Conservation (phyloP, 2,888 invertebrate species). For the Synergus japonicus region DNA sequence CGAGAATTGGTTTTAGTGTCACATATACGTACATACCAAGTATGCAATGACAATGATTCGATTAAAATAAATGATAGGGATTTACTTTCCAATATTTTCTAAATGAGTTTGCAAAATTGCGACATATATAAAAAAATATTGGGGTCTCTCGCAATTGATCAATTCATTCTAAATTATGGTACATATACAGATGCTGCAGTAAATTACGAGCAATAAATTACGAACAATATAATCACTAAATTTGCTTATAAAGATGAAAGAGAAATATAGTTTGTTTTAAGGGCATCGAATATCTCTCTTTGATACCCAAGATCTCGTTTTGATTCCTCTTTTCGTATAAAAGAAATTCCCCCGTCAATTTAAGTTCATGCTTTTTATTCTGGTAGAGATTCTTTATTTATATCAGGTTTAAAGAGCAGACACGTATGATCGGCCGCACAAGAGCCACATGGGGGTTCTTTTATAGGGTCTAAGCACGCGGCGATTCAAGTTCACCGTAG, state of each 20-base stretch:
- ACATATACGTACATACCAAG: constrained; percentile 33
- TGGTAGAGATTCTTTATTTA: constrained; percentile 62
- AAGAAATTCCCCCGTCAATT: constrained; percentile 47
- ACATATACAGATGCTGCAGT: neutral
- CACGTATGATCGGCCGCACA: constrained; percentile 48
- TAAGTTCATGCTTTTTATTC: constrained; percentile 54
- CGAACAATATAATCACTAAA: too few species aligned
- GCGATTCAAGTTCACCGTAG: constrained; percentile 46
- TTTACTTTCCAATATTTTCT: constrained; percentile 21
- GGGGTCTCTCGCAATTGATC: neutral
- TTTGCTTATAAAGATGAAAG: neutral
- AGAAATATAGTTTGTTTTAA: neutral
- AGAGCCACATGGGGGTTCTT: neutral
- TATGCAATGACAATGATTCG: constrained; percentile 48
- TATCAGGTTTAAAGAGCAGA: constrained; percentile 61
- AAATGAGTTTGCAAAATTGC: constrained; percentile 3
- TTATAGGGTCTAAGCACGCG: constrained; percentile 41
- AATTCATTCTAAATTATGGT: neutral
- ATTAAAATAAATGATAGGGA: constrained; percentile 40
- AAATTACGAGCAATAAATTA: neutral
- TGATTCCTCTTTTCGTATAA: neutral
- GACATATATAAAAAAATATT: neutral
- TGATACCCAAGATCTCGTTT: neutral
- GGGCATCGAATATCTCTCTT: neutral
- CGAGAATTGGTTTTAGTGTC: constrained; percentile 54